Evolutionary conservation across 1,140 invertebrate species (phyloP).

Genomic region (Mycetomoellerius zeteki): DNA sequence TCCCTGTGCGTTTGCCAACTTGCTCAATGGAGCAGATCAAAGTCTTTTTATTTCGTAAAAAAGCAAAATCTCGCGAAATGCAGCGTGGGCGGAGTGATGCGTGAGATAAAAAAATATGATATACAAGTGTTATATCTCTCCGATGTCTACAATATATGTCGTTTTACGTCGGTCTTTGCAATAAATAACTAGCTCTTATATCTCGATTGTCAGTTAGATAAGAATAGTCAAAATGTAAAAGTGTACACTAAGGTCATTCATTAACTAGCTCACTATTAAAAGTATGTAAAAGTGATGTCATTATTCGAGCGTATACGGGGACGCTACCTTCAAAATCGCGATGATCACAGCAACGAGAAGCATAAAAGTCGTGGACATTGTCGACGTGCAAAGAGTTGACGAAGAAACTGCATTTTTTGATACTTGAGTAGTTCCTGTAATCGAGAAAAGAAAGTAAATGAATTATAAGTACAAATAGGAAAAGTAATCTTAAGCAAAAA

Average conservation of each 20-base stretch:
- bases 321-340: neutral
- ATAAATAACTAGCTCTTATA: conserved; percentile 24
- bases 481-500: neutral
- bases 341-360: conserved; percentile 15
- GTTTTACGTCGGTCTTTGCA: neutral
- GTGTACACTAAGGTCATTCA: neutral
- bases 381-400: conserved; percentile 51
- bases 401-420: conserved; percentile 72
- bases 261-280: conserved; percentile 49
- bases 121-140: conserved; percentile 4
- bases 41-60: neutral
- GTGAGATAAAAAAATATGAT: conserved; percentile 24
- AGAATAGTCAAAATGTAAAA: conserved; percentile 12
- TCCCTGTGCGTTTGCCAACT: neutral
- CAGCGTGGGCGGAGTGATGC: neutral
- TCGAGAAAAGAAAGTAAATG: conserved; percentile 36
- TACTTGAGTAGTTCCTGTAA: conserved; percentile 61
- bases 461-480: neutral
- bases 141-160: neutral
- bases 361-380: conserved; percentile 22
- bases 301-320: conserved; percentile 18
- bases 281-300: neutral
- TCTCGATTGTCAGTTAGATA: neutral
- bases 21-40: neutral
- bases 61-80: neutral